Percentiles rank a stretch among this genome's conserved stretches.
These are phyloP conservation scores for Lepus townsendii DNA, from an alignment of 2,797 vertebrate genomes.

Conservation along the genomic window DNA sequence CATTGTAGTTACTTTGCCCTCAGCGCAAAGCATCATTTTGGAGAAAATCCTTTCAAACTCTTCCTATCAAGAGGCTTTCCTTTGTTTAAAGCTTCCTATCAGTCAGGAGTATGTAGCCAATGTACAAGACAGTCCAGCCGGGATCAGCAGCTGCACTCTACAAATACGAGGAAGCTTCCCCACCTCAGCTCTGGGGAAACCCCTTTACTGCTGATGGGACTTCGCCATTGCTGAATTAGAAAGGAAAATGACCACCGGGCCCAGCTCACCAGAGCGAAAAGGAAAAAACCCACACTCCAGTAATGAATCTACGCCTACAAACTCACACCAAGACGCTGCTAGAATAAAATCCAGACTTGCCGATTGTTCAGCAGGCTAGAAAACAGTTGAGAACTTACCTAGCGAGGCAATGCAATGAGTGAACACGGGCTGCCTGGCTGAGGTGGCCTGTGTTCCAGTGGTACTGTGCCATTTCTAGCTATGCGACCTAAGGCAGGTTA, in stretches of 20 bases:
- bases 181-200: conserved; percentile 10
- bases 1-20: background rate
- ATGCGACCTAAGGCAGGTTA: background rate
- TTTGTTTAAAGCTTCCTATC: background rate
- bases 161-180: background rate
- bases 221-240: background rate
- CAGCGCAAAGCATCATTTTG: background rate
- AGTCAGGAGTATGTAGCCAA: background rate
- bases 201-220: background rate
- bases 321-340: background rate
- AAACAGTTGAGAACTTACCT: background rate
- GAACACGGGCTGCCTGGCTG: background rate
- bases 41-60: conserved; percentile 27
- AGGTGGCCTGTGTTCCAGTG: background rate
- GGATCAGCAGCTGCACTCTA: background rate
- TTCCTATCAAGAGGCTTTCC: background rate
- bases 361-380: background rate
- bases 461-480: background rate
- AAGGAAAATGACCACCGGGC: background rate
- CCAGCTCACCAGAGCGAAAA: background rate
- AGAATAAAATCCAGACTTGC: conserved; percentile 10
- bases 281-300: background rate
- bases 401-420: background rate
- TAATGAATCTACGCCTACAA: background rate
- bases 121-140: background rate